Evolutionary conservation across 2,888 invertebrate genomes (phyloP), one percentile per base, ranked within the genome.

Genomic region (Pyrgus malvae): DNA sequence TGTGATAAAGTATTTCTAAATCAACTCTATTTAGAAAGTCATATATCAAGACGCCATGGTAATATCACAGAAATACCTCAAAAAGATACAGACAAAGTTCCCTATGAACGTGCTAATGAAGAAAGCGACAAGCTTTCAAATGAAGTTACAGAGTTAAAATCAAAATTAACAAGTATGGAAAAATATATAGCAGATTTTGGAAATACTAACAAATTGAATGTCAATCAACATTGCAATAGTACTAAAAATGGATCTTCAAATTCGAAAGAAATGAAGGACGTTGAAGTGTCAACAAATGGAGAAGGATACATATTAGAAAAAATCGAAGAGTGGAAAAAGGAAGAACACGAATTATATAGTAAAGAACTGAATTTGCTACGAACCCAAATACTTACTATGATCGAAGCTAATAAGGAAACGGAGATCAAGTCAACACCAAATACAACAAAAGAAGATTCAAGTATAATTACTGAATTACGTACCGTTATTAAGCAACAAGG

Each of bases 1-100:
- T 95, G 95, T 66, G 91, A 92, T n/a, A 95, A 94, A 79, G 91
- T 92, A 6, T 94, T 94, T 71, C 77, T 93, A 42, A 92, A 93
- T 58, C 91, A 93, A 66, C 88, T 92, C 54, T 94, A 93, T 72
- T 83, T 94, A 56, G 90, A 90, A 71, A 91, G 93, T 38, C 95
- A 94, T 67, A 78, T 93, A 40, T 81, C 87, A 58, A 87, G 94
- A 62, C 84, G 94, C 23, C 94, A 94, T 72, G 58, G 72, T 3
- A 74, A 78, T 57, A 51, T 73, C 8, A 54, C 66, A 31, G 86
- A 87, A 45, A 56, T 67, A 8, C 81, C 85, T 3, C 75, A 85
- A 65, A 83, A 72, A 62, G 82, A 85, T 59, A 64, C 62, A 46
- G 62, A 59, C 25, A 67, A 63, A 33, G 61, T 61, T 49, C 63